A percentile compares a stretch with the other conserved stretches of the same genome.
phyloP scores from a whole-genome alignment of 2,888 invertebrate species.

The Apamea crenata region DNA sequence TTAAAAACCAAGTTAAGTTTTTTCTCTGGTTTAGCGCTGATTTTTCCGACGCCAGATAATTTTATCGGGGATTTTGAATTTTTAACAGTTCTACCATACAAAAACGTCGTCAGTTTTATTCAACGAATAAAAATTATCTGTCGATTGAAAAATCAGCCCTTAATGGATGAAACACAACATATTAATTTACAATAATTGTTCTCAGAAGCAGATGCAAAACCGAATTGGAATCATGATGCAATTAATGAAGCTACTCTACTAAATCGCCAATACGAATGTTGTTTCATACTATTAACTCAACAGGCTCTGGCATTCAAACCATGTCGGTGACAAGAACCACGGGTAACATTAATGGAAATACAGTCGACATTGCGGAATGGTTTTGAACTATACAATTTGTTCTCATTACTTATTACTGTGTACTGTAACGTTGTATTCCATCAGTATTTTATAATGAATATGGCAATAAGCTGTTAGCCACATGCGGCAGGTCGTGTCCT shows the following conservation, averaged over 20 bases:
- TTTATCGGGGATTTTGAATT: too few relatives aligned
- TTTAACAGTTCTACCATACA: too few relatives aligned
- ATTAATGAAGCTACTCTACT: neutral
- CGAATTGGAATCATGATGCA: neutral
- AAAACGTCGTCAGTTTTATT: too few relatives aligned
- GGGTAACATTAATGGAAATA: neutral
- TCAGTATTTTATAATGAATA: neutral
- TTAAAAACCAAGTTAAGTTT: neutral
- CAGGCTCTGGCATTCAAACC: neutral
- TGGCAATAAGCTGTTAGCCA: neutral
- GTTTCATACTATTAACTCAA: neutral
- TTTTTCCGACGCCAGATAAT: too few relatives aligned
- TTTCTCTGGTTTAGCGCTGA: neutral
- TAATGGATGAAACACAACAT: neutral
- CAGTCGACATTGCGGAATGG: neutral
- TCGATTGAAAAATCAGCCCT: too few relatives aligned
- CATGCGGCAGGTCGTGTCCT: neutral
- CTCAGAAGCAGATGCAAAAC: neutral
- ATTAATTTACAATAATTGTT: neutral
- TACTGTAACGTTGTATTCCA: neutral
- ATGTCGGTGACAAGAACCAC: neutral
- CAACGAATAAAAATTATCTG: too few relatives aligned
- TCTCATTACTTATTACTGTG: neutral
- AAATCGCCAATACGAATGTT: neutral
- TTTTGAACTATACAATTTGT: neutral